These are phyloP conservation scores for Sebastes kiyomatsui DNA, from an alignment of 2,797 vertebrate genomes.

Conservation along the genomic window DNA sequence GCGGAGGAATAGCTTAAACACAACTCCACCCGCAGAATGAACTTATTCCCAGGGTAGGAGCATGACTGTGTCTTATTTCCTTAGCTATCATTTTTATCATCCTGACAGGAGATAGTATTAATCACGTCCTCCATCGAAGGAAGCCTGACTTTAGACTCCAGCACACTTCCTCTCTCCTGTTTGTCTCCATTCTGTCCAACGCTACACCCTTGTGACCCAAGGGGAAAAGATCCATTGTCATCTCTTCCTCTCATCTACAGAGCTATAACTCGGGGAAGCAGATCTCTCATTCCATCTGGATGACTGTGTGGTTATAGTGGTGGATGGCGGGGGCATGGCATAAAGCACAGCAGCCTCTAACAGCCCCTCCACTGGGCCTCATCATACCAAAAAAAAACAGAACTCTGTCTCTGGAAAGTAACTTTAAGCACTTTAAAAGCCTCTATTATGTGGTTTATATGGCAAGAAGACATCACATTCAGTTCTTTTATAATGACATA, in stretches of 20 bases:
- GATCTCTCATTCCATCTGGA: slow-evolving; percentile 83
- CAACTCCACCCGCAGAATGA: slow-evolving; percentile 58
- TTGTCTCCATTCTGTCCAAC: slow-evolving; percentile 64
- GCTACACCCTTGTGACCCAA: slow-evolving; percentile 49
- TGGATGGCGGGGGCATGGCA: slow-evolving; percentile 36
- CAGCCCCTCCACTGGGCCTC: slow-evolving; percentile 29
- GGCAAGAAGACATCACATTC: background rate
- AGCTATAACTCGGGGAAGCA: slow-evolving; percentile 42
- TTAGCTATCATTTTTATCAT: slow-evolving; percentile 35
- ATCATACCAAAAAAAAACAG: background rate
- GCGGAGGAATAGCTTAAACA: slow-evolving; percentile 55
- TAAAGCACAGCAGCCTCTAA: slow-evolving; percentile 7
- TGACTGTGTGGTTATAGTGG: slow-evolving; percentile 59
- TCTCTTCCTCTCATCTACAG: slow-evolving; percentile 80
- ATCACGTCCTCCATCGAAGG: slow-evolving; percentile 54
- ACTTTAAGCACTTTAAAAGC: slow-evolving; percentile 8
- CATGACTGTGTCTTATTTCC: slow-evolving; percentile 38
- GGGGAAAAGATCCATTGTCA: slow-evolving; percentile 69
- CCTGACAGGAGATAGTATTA: slow-evolving; percentile 17
- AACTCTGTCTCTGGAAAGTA: slow-evolving; percentile 14
- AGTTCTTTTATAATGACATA: background rate
- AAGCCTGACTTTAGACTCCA: slow-evolving; percentile 57
- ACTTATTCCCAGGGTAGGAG: slow-evolving; percentile 42
- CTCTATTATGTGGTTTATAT: slow-evolving; percentile 6
- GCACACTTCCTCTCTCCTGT: slow-evolving; percentile 69